Evolutionary conservation across 2,888 invertebrate genomes (phyloP), one percentile per base, ranked within the genome.

Genomic region (Ischnus inquisitorius): DNA sequence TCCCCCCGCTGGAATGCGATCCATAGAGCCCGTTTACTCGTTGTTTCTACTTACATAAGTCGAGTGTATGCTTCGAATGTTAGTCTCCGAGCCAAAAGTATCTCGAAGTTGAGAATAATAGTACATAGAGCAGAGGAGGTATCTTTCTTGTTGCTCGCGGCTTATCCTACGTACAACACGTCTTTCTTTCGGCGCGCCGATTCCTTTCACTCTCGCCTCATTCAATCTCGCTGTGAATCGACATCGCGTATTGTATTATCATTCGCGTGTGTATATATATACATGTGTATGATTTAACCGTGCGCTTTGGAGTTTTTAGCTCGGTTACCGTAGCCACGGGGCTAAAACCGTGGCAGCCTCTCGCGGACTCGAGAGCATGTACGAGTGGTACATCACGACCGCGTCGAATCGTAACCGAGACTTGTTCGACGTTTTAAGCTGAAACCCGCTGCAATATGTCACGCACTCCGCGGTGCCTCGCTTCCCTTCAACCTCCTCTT

Each of bases 381-480:
- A 62, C 83, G 79, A 82, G 68, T 71, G 79, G 83, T 80, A 83
- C 79, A 85, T 85, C 82, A 85, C 79, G 69, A 79, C 72, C 79
- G 75, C 68, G 71, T 82, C 85, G 80, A 83, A 85, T 83, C 65
- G 76, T 60, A 67, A 65, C 51, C 78, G 57, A 64, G 71, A 81
- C 79, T 81, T 51, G 69, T 74, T 86, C 79, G 72, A 84, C 79
- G 77, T 84, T 87, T 65, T 34, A 76, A 57, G 25, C 54, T 51
- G 67, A 68, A 34, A 74, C 79, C 75, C 48, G n/a, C 80, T 68
- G 76, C 83, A 78, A 83, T 84, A 80, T 83, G 81, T 86, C 83
- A 81, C 82, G 72, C 68, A 75, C 57, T 74, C 69, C 69, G 39
- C 69, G 6, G 39, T 16, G 28, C 48, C 48, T 48, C 19, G 54